Percentiles rank a stretch among this genome's conserved stretches.
These are phyloP conservation scores for Rhinoraja longicauda DNA, from an alignment of 2,797 vertebrate genomes.

Conservation along the genomic window DNA sequence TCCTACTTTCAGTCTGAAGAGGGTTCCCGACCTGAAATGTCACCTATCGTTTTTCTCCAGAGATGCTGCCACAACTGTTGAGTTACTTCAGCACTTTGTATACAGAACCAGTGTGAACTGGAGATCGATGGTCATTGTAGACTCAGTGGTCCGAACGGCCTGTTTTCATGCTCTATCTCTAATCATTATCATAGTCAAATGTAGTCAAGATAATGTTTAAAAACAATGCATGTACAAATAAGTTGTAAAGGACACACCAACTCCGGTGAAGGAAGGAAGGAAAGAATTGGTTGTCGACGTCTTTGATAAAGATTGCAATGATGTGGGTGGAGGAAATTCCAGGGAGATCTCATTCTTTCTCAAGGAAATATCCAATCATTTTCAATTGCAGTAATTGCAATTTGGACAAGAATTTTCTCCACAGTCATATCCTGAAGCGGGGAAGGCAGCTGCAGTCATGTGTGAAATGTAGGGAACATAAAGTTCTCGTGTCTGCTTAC, in stretches of 20 bases:
- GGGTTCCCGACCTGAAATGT: too few relatives aligned
- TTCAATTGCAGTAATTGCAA: conserved; percentile 32
- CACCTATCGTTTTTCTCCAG: too few relatives aligned
- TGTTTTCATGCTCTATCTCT: too few relatives aligned
- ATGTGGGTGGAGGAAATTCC: conserved; percentile 24
- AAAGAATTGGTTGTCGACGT: not conserved
- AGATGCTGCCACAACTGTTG: too few relatives aligned
- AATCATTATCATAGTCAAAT: too few relatives aligned
- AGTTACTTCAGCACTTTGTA: too few relatives aligned
- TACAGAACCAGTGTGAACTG: too few relatives aligned
- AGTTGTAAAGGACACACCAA: not conserved
- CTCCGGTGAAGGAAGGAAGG: not conserved
- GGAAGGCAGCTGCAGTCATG: not conserved
- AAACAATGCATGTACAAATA: not conserved
- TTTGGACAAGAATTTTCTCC: conserved; percentile 29
- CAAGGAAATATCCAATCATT: conserved; percentile 35
- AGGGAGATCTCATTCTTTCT: conserved; percentile 11
- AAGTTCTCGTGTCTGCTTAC: not conserved
- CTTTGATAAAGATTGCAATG: not conserved
- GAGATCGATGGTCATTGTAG: too few relatives aligned
- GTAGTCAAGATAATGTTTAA: too few relatives aligned
- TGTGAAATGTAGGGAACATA: conserved; percentile 4
- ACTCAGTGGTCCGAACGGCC: too few relatives aligned
- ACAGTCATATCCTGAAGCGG: conserved; percentile 18
- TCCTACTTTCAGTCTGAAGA: too few relatives aligned